Evolutionary conservation across 64 coral and sea anemone species (phyloP), one percentile per base, ranked within the genome.

Genomic region (Acropora tenuis): DNA sequence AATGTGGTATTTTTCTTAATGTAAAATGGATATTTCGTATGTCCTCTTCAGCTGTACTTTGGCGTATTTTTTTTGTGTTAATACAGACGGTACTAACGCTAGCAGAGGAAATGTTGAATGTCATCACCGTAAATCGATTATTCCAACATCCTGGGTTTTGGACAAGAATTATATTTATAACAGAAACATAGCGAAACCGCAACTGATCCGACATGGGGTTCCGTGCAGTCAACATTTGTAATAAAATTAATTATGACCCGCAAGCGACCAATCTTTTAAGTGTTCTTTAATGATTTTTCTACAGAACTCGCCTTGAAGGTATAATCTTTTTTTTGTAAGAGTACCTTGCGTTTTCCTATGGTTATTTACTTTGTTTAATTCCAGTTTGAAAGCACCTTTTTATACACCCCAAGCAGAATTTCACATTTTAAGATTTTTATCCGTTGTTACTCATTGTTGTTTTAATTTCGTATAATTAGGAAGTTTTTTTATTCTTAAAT

Each of bases 71-170:
- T 69, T 41, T 30, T 30, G 30, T 30, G 47, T 84, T 69, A 55
- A 10, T 7, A 55, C 52, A 55, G 52, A 55, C 10, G 40, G 19
- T 48, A 44, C 82, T 6, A 48, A 13, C 44, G 17, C 44, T 10
- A 17, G 65, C 82, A 85, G 30, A 30, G 82, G 65, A 71, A 85
- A 85, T 46, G 66, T 47, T 85, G 49, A 48, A 40, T 46, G 19
- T 30, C 72, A 84, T n/a, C 67, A 49, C 43, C 63, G 2, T 71
- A 44, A 85, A 72, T 72, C 82, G 72, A 85, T 85, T 85, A 85
- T 85, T 71, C 45, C n/a, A 71, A 85, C 61, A 48, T 85, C 65
- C 82, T 49, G 45, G 42, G 45, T 69, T 85, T 85, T 49, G 82
- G 65, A 71, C 47, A 49, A 43, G 65, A 47, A 71, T 48, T 72